Evolutionary conservation across 2,888 invertebrate species (phyloP).

Genomic region (Chydorus sphaericus): DNA sequence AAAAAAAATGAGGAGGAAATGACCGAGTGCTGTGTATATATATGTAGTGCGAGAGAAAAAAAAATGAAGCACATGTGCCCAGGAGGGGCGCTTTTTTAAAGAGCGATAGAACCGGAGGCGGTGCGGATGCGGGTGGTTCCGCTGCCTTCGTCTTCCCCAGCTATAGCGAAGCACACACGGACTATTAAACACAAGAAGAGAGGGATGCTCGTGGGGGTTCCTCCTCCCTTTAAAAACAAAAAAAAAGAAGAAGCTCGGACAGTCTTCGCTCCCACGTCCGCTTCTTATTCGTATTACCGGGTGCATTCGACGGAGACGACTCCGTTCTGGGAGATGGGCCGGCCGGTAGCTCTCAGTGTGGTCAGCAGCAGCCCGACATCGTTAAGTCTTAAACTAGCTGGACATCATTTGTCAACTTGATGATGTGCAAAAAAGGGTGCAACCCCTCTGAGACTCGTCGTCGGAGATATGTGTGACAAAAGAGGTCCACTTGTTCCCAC

Average conservation of each 20-base stretch:
- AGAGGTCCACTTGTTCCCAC: too few relatives aligned
- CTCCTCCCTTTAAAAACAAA: not conserved
- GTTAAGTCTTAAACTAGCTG: too few relatives aligned
- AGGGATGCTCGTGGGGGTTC: not conserved
- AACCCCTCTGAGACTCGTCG: too few relatives aligned
- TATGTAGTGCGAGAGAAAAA: not conserved
- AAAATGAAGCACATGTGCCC: not conserved
- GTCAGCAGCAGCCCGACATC: not conserved
- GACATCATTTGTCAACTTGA: slow-evolving; percentile 1
- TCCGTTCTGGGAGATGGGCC: not conserved
- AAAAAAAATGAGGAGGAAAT: slow-evolving; percentile 5
- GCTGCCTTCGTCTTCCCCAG: not conserved
- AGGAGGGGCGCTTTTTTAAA: too few relatives aligned
- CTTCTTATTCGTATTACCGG: slow-evolving; percentile 1
- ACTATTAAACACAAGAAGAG: not conserved
- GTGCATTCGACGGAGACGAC: not conserved
- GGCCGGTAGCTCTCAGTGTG: not conserved
- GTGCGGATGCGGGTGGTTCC: slow-evolving; percentile 14
- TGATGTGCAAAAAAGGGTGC: not conserved
- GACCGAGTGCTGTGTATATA: not conserved
- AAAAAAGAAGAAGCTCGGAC: not conserved
- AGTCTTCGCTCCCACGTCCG: slow-evolving; percentile 2
- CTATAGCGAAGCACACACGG: not conserved
- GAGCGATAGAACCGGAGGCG: slow-evolving; percentile 9
- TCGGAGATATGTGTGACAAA: too few relatives aligned